Evolutionary conservation across 2,888 invertebrate genomes (phyloP), one percentile per base, ranked within the genome.

Genomic region (Xestoiulus laeticollis): DNA sequence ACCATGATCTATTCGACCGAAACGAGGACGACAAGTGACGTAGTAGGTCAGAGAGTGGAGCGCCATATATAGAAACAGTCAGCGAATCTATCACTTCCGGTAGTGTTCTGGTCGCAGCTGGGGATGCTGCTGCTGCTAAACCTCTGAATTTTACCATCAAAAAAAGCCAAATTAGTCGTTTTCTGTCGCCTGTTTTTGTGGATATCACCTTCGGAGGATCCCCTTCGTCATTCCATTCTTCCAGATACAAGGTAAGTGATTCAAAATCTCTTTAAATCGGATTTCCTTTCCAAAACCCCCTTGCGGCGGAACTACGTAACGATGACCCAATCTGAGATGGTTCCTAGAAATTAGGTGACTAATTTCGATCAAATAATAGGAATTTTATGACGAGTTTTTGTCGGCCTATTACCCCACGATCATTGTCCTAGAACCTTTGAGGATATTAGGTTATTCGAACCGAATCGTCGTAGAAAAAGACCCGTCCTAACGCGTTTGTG

Each of bases 1-100:
- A 38, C 33, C 33, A 48, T 43, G 10, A 43, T 43, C 5, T 8
- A 43, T 5, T 43, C 12, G 43, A 12, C 5, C 43, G 6, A 12
- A 48, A 48, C 48, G 48, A 48, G 48, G 48, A 48, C 48, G 12
- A 8, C 48, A 48, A 48, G 48, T 48, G 48, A 48, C 48, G 48
- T 68, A 26, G 68, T 8, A 68, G 68, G 68, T 68, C 68, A 68
- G 68, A 10, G 68, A 68, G 22, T 6, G 26, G 68, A 68, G 68
- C 68, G 68, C 68, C 68, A 68, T 68, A 68, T 68, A 68, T 26
- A 26, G 68, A 68, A 68, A 68, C 68, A 68, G 19, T 26, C 26
- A 68, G 26, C 8, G 6, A 8, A 26, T 68, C n/a, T 26, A n/a
- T 68, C 26, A 68, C 68, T 68, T 68, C 68, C 68, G 19, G 68